phyloP scores from a whole-genome alignment of 1,140 invertebrate genomes.

The Caerostris darwini region DNA sequence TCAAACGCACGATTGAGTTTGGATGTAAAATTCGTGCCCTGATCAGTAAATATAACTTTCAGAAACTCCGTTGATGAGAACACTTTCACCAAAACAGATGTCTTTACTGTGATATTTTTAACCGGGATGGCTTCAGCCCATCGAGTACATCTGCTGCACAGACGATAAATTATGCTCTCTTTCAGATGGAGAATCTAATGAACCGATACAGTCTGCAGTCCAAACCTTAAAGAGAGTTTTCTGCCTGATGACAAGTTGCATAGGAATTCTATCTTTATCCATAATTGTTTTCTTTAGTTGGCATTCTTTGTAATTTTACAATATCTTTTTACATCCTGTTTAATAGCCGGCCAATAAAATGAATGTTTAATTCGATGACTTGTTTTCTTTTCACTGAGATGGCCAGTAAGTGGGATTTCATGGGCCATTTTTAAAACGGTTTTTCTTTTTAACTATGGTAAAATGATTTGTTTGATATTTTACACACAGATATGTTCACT shows the following conservation, averaged over 20 bases:
- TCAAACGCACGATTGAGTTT: too few species aligned
- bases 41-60: not conserved
- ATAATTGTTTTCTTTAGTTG: not conserved
- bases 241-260: not conserved
- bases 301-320: not conserved
- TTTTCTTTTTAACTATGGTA: too few species aligned
- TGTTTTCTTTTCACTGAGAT: slow-evolving; percentile 20
- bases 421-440: not conserved
- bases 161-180: slow-evolving; percentile 27
- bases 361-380: not conserved
- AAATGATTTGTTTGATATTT: too few species aligned
- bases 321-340: not conserved
- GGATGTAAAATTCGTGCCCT: not conserved
- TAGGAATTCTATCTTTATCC: not conserved
- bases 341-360: not conserved
- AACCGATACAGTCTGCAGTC: not conserved
- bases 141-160: not conserved
- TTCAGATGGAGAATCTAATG: not conserved
- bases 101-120: not conserved
- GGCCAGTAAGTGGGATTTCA: slow-evolving; percentile 7
- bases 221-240: not conserved
- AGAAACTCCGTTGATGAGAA: slow-evolving; percentile 1
- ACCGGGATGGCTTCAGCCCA: slow-evolving; percentile 37
- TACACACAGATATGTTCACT: too few species aligned
- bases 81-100: not conserved